Evolutionary conservation across 1,140 invertebrate genomes (phyloP).

Genomic region (Drosophila carrolli): DNA sequence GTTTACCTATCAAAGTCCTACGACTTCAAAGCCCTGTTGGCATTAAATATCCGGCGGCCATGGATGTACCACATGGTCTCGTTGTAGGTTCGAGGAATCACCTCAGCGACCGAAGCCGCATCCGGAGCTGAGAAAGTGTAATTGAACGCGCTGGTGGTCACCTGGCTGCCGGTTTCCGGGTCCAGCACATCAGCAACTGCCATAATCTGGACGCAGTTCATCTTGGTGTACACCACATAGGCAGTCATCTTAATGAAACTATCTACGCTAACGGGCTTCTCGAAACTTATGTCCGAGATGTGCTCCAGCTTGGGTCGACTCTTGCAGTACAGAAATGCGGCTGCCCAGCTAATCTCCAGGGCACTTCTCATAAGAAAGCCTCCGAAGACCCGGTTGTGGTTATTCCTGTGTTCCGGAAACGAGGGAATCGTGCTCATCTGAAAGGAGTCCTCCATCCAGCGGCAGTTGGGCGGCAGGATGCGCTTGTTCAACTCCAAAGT

Average conservation of each 20-base stretch:
- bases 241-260: constrained; percentile 89
- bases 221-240: constrained; percentile 89
- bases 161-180: constrained; percentile 85
- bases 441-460: constrained; percentile 88
- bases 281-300: constrained; percentile 91
- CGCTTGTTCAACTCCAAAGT: constrained; percentile 52
- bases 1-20: not conserved
- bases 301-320: constrained; percentile 87
- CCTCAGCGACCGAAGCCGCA: constrained; percentile 85
- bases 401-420: constrained; percentile 86
- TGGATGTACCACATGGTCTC: constrained; percentile 91
- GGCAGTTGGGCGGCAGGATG: constrained; percentile 86
- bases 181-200: constrained; percentile 90
- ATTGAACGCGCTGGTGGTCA: constrained; percentile 91
- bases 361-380: constrained; percentile 92
- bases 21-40: constrained; percentile 28
- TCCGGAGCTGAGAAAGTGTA: constrained; percentile 88
- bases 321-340: constrained; percentile 87
- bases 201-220: constrained; percentile 87
- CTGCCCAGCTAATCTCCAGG: constrained; percentile 90
- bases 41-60: constrained; percentile 88
- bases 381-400: constrained; percentile 93
- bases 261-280: constrained; percentile 89
- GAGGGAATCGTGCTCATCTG: constrained; percentile 69
- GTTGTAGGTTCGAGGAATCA: constrained; percentile 90